A percentile compares a stretch with the other conserved stretches of the same genome.
Evolutionary conservation across 2,888 invertebrate species (phyloP).

Genomic region (Andrena trimmerana): DNA sequence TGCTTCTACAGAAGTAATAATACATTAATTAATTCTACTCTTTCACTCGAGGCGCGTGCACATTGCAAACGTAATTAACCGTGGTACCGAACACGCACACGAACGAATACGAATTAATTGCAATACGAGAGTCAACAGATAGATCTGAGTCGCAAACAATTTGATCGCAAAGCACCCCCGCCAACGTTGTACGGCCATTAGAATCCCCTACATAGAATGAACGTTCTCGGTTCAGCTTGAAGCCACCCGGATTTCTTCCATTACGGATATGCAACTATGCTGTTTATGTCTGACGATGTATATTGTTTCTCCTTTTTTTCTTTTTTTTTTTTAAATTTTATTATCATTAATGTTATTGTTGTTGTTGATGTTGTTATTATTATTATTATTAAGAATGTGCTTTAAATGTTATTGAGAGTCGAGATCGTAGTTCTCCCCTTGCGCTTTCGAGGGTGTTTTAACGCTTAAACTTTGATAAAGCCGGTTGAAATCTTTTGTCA

Average conservation of each 20-base stretch:
- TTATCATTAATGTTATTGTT: not conserved
- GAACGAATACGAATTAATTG: conserved; percentile 47
- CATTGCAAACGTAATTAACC: conserved; percentile 36
- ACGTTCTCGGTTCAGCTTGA: conserved; percentile 36
- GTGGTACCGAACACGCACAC: conserved; percentile 43
- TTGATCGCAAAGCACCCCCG: conserved; percentile 35
- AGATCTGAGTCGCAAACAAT: conserved; percentile 40
- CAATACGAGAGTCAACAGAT: conserved; percentile 65
- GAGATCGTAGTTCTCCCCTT: conserved; percentile 59
- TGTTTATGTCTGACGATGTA: conserved; percentile 16
- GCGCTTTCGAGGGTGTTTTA: conserved; percentile 33
- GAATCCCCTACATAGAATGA: not conserved
- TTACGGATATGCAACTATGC: conserved; percentile 42
- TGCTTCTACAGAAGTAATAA: conserved; percentile 64
- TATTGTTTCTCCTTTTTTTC: not conserved
- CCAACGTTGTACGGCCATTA: conserved; percentile 37
- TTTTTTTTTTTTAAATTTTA: not conserved
- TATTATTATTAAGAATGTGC: conserved; percentile 72
- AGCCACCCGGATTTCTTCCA: conserved; percentile 34
- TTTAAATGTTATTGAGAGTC: conserved; percentile 67
- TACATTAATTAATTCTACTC: conserved; percentile 23
- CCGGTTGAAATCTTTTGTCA: conserved; percentile 75
- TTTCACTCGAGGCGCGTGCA: conserved; percentile 40
- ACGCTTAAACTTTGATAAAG: conserved; percentile 69
- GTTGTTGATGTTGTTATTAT: not conserved